Base-by-base conservation (phyloP, 1,140 invertebrate species). In the Ylistrum balloti region DNA sequence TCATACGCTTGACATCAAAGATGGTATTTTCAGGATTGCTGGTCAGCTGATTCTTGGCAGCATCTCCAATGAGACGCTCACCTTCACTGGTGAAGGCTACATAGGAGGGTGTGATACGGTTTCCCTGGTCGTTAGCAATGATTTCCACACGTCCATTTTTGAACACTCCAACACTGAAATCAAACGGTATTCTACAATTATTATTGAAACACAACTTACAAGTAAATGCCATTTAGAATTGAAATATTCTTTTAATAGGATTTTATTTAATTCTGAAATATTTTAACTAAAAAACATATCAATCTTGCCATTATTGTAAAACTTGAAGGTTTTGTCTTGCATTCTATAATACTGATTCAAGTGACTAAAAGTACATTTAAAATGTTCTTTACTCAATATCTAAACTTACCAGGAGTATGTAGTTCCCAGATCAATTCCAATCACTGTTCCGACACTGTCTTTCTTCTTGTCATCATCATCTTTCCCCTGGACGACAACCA, bases 121-220 rank as follows among this genome's bases (percentile, higher is more conserved):
- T 99, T 96, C 99, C 99, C 96, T 99, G 99, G 96, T 99, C 99
- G 94, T 99, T 99, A 89, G 99, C 98, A 93, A 99, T 99, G 92
- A 99, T 99, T 97, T 99, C 99, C n/a, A 99, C 99, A 91, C 98
- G 97, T 86, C 99, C 99, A 97, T 99, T 99, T 96, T 99, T 99
- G 96, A 99, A 99, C 10, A 99, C 98, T 94, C 99, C 99, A 94
- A 99, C 99, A 97, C 99, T 99, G 96, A 91, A 97, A 94, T 22
- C 20, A 74, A 74, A 74, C 2, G 11, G 13, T 38, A 38, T 38
- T 5, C 5, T 38, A 38, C 35, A n/a, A n/a, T n/a, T n/a, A n/a
- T n/a, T n/a, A n/a, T n/a, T n/a, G n/a, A n/a, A n/a, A n/a, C n/a
- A n/a, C n/a, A n/a, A n/a, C n/a, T n/a, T n/a, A n/a, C n/a, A n/a